phyloP scores from a whole-genome alignment of 2,113 vertebrate species.

The Poeciliopsis turrubarensis region DNA sequence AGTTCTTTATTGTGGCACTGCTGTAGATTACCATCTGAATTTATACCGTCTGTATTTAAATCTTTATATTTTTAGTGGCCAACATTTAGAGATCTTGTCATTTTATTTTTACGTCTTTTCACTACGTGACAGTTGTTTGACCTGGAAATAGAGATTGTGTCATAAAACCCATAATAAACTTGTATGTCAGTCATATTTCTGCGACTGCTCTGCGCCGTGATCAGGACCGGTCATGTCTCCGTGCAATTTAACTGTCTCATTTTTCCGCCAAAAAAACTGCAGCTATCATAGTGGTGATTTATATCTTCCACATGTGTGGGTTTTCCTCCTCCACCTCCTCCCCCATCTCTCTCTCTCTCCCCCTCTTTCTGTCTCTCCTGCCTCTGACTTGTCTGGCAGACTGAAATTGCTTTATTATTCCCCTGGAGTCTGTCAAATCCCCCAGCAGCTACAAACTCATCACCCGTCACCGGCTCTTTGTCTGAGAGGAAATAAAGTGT shows the following conservation, averaged over 20 bases:
- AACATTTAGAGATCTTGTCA: not conserved
- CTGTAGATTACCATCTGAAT: not conserved
- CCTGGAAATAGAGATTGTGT: slow-evolving; percentile 16
- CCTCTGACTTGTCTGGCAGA: slow-evolving; percentile 66
- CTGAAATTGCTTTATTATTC: slow-evolving; percentile 82
- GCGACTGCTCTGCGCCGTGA: slow-evolving; percentile 31
- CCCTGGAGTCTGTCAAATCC: slow-evolving; percentile 75
- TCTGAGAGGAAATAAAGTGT: slow-evolving; percentile 79
- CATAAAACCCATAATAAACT: slow-evolving; percentile 30
- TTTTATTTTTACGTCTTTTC: not conserved
- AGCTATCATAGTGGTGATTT: slow-evolving; percentile 66
- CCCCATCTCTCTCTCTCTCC: no score
- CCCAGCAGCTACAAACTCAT: slow-evolving; percentile 75
- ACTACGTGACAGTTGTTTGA: not conserved
- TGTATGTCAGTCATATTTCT: slow-evolving; percentile 13
- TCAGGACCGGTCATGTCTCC: slow-evolving; percentile 56
- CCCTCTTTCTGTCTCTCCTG: slow-evolving; percentile 43
- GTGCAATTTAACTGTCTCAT: slow-evolving; percentile 67
- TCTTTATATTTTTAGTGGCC: not conserved
- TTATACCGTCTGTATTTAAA: not conserved
- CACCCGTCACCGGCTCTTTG: slow-evolving; percentile 75
- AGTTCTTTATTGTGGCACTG: not conserved
- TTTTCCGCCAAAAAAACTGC: slow-evolving; percentile 53
- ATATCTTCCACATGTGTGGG: slow-evolving; percentile 63
- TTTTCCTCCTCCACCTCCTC: slow-evolving; percentile 14